phyloP scores from a whole-genome alignment of 2,113 vertebrate species.

The Rissa tridactyla region DNA sequence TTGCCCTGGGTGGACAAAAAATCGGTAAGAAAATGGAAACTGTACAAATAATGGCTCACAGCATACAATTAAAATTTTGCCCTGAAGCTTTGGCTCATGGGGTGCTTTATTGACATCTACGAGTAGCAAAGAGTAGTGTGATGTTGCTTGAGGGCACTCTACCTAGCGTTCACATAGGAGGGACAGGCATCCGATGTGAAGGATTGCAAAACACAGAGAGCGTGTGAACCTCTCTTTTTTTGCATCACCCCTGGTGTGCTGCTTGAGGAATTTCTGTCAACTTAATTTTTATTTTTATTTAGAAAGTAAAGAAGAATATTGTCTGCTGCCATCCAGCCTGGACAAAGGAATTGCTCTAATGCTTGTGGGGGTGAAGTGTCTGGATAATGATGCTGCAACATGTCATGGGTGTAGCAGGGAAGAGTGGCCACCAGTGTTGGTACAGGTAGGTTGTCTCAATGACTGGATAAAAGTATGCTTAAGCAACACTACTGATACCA shows the following conservation, averaged over 20 bases:
- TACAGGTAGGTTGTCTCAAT: background rate
- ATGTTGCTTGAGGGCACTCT: background rate
- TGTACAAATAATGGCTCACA: background rate
- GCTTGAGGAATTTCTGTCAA: background rate
- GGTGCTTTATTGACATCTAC: background rate
- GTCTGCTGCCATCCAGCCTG: background rate
- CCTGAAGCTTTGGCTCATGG: background rate
- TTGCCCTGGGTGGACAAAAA: background rate
- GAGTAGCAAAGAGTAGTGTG: background rate
- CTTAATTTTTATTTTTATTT: background rate
- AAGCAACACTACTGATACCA: background rate
- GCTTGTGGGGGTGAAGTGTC: background rate
- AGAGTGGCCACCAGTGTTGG: fast-evolving
- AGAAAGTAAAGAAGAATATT: background rate
- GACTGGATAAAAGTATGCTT: background rate
- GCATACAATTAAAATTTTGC: background rate
- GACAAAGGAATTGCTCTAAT: background rate
- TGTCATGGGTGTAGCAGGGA: too few species aligned
- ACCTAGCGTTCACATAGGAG: background rate
- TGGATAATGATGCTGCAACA: background rate
- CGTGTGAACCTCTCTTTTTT: background rate
- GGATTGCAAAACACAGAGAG: background rate
- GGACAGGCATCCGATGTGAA: background rate
- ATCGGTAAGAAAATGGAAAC: background rate
- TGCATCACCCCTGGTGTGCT: background rate